Percentiles rank a stretch among this genome's conserved stretches.
phyloP scores from a whole-genome alignment of 1,140 invertebrate species.

The Cecropterus lyciades region DNA sequence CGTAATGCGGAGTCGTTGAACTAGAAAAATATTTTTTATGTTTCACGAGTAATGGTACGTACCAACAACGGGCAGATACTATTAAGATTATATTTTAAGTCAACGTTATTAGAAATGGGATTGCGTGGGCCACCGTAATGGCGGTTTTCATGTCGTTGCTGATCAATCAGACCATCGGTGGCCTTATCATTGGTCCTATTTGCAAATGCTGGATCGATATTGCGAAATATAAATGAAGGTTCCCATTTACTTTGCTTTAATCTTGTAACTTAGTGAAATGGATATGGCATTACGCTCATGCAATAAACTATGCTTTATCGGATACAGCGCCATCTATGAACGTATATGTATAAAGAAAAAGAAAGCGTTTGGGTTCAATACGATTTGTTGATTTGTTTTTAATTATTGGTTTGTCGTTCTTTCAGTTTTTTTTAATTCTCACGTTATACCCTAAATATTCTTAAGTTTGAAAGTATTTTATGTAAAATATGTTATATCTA shows the following conservation, averaged over 20 bases:
- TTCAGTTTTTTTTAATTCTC: no score
- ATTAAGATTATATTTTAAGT: conserved; percentile 36
- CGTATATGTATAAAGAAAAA: no score
- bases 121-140: conserved; percentile 33
- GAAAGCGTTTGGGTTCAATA: no score
- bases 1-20: conserved; percentile 14
- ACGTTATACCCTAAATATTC: no score
- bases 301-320: no score
- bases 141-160: conserved; percentile 25
- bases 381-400: no score
- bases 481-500: no score
- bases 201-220: conserved; percentile 65
- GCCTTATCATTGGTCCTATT: conserved; percentile 53
- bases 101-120: conserved; percentile 31
- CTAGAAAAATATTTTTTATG: conserved; percentile 24
- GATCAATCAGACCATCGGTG: conserved; percentile 30
- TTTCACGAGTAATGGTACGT: conserved; percentile 26
- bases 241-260: conserved; percentile 8
- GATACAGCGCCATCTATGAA: no score
- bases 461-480: no score
- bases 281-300: conserved; percentile 1
- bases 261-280: background rate
- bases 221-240: conserved; percentile 29
- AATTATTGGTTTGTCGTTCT: no score
- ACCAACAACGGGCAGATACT: conserved; percentile 30